These are phyloP conservation scores for Brachypteracias leptosomus DNA, from an alignment of 2,113 vertebrate species.

Conservation along the genomic window DNA sequence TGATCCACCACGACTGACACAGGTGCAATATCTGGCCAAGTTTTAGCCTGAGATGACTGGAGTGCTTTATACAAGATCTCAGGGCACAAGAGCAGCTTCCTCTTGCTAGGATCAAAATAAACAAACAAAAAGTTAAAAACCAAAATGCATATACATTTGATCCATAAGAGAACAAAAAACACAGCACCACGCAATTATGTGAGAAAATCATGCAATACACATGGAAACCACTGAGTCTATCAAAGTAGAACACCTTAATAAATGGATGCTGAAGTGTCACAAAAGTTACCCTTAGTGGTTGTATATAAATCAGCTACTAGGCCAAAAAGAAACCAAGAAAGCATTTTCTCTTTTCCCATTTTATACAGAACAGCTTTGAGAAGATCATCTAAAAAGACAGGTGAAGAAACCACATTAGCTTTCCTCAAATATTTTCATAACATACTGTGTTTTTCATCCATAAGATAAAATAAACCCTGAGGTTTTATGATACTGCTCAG, in stretches of 20 bases:
- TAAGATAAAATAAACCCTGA: neutral
- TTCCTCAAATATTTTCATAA: neutral
- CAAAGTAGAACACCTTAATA: fast-evolving
- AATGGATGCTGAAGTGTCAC: neutral
- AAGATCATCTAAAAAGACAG: neutral
- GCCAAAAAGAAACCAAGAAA: neutral
- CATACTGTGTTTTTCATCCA: neutral
- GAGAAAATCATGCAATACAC: neutral
- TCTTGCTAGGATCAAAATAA: neutral
- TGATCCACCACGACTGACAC: neutral
- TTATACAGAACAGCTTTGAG: neutral
- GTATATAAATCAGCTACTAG: neutral
- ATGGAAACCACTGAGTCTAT: neutral
- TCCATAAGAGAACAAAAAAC: neutral
- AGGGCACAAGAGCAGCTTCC: fast-evolving
- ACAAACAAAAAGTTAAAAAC: neutral
- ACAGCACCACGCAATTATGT: neutral
- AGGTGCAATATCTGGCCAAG: neutral
- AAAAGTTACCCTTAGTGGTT: neutral
- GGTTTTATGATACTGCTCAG: neutral
- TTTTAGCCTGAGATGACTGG: neutral
- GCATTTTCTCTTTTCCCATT: neutral
- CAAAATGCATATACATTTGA: neutral
- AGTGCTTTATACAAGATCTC: neutral
- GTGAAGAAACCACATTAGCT: neutral